Base-by-base conservation (phyloP, 1,140 invertebrate genomes). In the Drosophila bipectinata region DNA sequence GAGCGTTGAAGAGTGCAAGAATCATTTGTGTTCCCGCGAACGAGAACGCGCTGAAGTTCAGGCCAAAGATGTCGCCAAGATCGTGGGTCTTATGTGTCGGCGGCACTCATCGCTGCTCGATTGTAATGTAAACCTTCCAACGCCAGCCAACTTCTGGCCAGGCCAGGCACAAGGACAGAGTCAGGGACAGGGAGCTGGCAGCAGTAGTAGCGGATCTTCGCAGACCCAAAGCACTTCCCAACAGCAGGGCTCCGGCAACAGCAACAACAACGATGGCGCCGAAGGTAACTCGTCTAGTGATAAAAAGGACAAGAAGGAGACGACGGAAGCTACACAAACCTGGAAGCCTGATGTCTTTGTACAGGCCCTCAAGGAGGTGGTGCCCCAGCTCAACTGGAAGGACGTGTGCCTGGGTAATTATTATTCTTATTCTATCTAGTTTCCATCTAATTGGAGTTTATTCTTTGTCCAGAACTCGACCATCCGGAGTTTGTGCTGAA, bases 261-360 rank as follows among this genome's bases (percentile, higher is more conserved):
- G 59, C 37, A 81, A 68, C 51, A 91, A 88, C 51, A 89, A 90
- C 56, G 78, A 84, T 67, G 76, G 72, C 63, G 74, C 61, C 41
- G 83, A 92, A 0, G 55, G 67, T n/a, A 76, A 55, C 44, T 47
- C 78, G 9, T 41, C 91, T 56, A 93, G 92, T 63, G 93, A 94
- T 62, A 85, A 92, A 48, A 91, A 91, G 64, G 90, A 91, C 37
- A 93, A 93, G 68, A 93, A 93, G 68, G 93, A 91, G 90, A 80
- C 72, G 85, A 91, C 63, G 76, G 90, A 79, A 64, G 92, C 79
- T 41, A 92, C 91, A 93, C 59, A 93, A n/a, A 94, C 96, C 2
- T 99, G 98, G 98, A 98, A 98, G 92, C 94, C 98, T 9, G 98
- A 99, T 88, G 94, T 98, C 51, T 98, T 99, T 92, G 95, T 98